Base-by-base conservation (phyloP, 2,113 vertebrate genomes). In the Laticauda laticaudata region DNA sequence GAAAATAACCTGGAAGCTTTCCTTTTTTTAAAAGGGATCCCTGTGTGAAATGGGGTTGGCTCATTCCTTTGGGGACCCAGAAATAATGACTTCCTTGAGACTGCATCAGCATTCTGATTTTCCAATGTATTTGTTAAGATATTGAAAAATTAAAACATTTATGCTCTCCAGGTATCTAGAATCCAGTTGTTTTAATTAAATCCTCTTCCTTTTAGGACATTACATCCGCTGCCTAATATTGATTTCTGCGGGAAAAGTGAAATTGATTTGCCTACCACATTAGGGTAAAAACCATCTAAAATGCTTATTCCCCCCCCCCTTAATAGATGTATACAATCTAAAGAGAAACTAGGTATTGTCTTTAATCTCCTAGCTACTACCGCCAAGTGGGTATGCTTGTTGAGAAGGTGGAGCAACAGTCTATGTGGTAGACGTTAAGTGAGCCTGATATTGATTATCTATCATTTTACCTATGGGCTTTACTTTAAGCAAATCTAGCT, bases 1-100 rank as follows among this genome's bases (percentile, higher is more conserved):
- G 75, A 90, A 90, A 86, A 93, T 93, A 87, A 53, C 87, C 26
- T 87, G 75, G 54, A 43, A 81, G 23, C 18, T 88, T 92, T 75
- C 26, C 14, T 29, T 29, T 61, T 61, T 57, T 26, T 7, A 5
- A 18, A 54, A 10, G 56, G 29, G 29, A 29, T 43, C 24, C 9
- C 24, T 59, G 26, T 61, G 45, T 39, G 86, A n/a, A 90, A 43
- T 87, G 45, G 57, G 51, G 24, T 29, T 51, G 56, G 15, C 61
- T 93, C 29, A 5, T 93, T 93, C 45, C 81, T 61, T 26, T 14
- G 24, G 15, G 75, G 45, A 93, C 14, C 57, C n/a, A 69, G 45
- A 53, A 54, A 90, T 87, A 90, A 45, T 43, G 87, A 34, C 12
- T 34, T 59, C 29, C 75, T 55, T 26, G 64, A 48, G 45, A 90